Conservation (phyloP, 2,888 invertebrate genomes). For the Metallyticus violacea region DNA sequence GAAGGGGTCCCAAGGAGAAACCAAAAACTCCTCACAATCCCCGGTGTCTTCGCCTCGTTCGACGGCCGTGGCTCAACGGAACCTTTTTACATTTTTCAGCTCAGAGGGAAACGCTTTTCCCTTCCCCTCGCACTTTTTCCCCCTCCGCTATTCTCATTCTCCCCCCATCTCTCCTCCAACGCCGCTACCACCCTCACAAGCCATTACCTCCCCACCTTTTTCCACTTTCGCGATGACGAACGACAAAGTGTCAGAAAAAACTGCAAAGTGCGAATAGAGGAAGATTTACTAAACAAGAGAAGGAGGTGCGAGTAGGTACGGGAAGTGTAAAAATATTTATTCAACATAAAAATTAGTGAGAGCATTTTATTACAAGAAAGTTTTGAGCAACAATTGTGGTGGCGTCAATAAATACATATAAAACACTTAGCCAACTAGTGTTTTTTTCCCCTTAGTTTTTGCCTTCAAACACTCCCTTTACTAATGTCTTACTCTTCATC, state of each 20-base stretch:
- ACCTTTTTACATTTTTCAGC: slow-evolving; percentile 18
- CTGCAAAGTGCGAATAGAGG: no score
- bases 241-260: background rate
- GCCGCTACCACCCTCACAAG: background rate
- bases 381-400: background rate
- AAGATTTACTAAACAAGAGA: background rate
- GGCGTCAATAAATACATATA: background rate
- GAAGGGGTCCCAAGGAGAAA: background rate
- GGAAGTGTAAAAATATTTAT: no score
- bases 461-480: background rate
- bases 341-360: background rate
- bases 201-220: background rate
- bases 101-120: slow-evolving; percentile 14
- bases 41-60: slow-evolving; percentile 1
- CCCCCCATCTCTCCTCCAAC: background rate
- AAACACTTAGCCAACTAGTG: background rate
- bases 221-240: background rate
- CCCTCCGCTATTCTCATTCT: background rate
- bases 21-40: background rate
- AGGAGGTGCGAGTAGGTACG: background rate
- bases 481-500: background rate
- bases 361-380: background rate
- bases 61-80: background rate
- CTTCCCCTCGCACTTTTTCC: background rate
- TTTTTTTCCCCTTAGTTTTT: background rate